phyloP scores from a whole-genome alignment of 2,113 vertebrate species.

The Myrmecobius fasciatus region DNA sequence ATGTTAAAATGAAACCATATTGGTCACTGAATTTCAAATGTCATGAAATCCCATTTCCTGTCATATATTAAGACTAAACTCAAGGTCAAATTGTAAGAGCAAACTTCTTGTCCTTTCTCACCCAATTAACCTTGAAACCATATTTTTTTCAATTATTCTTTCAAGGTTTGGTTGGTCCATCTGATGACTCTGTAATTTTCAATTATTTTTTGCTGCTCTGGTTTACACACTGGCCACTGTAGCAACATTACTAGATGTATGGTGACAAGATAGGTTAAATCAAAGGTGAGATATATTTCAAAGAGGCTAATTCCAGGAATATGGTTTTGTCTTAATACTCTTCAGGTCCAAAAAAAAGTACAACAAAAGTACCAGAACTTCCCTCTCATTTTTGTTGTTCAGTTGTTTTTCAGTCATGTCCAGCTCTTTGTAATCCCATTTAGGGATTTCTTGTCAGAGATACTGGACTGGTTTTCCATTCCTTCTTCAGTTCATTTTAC shows the following conservation, averaged over 20 bases:
- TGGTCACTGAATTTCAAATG: slow-evolving; percentile 69
- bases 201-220: slow-evolving; percentile 30
- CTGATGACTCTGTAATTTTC: slow-evolving; percentile 22
- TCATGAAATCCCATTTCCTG: slow-evolving; percentile 35
- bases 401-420: not conserved
- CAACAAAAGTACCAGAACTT: not conserved
- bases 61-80: slow-evolving; percentile 43
- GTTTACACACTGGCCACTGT: not conserved
- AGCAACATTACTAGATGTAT: too few relatives aligned
- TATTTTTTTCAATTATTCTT: not conserved
- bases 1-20: slow-evolving; percentile 5
- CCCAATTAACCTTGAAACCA: slow-evolving; percentile 35
- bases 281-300: slow-evolving; percentile 20
- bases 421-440: not conserved
- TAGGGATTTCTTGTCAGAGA: not conserved
- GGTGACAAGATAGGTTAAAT: slow-evolving; percentile 1
- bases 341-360: slow-evolving; percentile 22
- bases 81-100: slow-evolving; percentile 48
- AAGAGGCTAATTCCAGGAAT: not conserved
- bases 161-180: slow-evolving; percentile 10
- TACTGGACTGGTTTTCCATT: not conserved
- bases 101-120: slow-evolving; percentile 36
- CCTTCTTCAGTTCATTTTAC: not conserved
- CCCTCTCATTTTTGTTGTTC: not conserved
- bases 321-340: slow-evolving; percentile 25